Evolutionary conservation across 2,113 vertebrate species (phyloP).

Genomic region (Spheniscus mendiculus): DNA sequence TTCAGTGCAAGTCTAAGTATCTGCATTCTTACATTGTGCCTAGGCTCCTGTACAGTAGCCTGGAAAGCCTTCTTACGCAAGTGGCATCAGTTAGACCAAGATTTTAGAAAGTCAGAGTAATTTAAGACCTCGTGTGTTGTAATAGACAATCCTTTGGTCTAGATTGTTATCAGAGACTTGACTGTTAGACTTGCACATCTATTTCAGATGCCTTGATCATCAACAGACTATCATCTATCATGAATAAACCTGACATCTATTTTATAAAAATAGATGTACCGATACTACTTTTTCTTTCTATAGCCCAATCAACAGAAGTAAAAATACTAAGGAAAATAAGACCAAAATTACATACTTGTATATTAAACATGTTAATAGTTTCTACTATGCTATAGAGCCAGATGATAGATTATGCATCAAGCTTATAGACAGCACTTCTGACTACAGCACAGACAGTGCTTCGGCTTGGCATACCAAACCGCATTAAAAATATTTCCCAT

Average conservation of each 20-base stretch:
- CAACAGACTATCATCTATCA: background rate
- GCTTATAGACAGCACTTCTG: background rate
- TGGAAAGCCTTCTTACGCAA: background rate
- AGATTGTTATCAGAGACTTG: background rate
- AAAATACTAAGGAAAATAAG: background rate
- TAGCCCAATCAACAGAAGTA: background rate
- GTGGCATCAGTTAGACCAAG: background rate
- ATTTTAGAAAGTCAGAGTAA: background rate
- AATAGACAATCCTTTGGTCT: background rate
- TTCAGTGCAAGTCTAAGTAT: background rate
- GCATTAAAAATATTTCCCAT: background rate
- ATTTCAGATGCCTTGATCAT: background rate
- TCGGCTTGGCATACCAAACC: background rate
- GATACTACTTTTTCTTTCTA: background rate
- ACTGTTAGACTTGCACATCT: background rate
- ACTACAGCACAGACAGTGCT: background rate
- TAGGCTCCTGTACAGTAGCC: background rate
- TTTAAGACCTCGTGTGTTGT: accelerated
- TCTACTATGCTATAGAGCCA: background rate
- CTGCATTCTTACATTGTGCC: background rate
- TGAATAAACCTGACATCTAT: background rate
- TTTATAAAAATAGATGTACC: background rate
- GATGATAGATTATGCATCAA: background rate
- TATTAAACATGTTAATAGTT: background rate
- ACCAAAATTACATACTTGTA: background rate